These are phyloP conservation scores for Calameuta filiformis DNA, from an alignment of 2,888 invertebrate species.

Conservation along the genomic window DNA sequence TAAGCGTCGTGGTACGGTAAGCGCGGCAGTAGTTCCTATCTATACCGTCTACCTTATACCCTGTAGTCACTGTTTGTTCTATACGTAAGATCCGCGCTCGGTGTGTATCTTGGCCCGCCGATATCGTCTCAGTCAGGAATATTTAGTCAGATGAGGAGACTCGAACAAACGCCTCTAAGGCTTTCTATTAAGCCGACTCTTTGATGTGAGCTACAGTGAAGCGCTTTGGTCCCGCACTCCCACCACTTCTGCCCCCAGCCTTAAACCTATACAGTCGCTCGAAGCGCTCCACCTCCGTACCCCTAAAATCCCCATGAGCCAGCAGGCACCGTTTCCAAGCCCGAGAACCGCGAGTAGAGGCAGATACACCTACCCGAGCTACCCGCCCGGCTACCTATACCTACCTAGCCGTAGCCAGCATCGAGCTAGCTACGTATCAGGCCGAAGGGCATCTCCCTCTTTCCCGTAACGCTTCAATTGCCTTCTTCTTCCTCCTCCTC, in stretches of 20 bases:
- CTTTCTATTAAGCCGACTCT: conserved; percentile 70
- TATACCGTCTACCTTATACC: background rate
- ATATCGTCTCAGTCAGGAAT: conserved; percentile 60
- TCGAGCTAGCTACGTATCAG: background rate
- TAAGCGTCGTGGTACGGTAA: background rate
- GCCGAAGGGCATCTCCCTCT: conserved; percentile 11
- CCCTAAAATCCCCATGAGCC: conserved; percentile 20
- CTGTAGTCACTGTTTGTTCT: conserved; percentile 49
- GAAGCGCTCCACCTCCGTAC: conserved; percentile 18
- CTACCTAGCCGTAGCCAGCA: background rate
- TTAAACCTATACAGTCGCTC: conserved; percentile 11
- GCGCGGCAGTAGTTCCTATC: background rate
- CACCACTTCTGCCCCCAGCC: conserved; percentile 17
- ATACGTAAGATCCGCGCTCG: conserved; percentile 55
- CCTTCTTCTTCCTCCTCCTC: too few species aligned
- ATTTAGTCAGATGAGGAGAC: conserved; percentile 67
- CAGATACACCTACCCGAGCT: conserved; percentile 22
- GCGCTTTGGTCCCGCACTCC: conserved; percentile 52
- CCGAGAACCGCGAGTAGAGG: conserved; percentile 21
- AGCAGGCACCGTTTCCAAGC: conserved; percentile 14
- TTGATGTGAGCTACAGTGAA: conserved; percentile 63
- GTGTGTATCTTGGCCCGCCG: conserved; percentile 62
- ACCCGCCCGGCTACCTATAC: conserved; percentile 11
- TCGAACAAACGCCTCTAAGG: conserved; percentile 72
- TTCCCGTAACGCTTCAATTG: background rate